These are phyloP conservation scores for Apteryx mantelli DNA, from an alignment of 2,113 vertebrate genomes.

Conservation along the genomic window DNA sequence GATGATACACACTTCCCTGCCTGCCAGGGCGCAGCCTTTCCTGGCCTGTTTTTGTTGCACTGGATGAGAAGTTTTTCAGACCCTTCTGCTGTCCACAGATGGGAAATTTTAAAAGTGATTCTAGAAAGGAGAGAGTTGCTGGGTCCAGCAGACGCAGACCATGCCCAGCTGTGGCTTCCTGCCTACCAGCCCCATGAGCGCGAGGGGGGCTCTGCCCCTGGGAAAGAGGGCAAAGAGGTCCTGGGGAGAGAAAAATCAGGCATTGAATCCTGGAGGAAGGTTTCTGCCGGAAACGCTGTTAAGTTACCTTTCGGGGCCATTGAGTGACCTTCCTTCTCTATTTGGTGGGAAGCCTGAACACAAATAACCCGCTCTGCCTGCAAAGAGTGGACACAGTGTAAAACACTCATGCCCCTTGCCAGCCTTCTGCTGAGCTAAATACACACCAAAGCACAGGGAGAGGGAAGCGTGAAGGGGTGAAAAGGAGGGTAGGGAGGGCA, in stretches of 20 bases:
- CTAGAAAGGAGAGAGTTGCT: not conserved
- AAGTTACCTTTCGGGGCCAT: not conserved
- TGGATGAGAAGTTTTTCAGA: not conserved
- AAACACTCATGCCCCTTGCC: not conserved
- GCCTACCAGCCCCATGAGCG: too few relatives aligned
- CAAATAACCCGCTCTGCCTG: not conserved
- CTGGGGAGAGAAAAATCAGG: not conserved
- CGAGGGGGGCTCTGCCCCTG: rapidly evolving
- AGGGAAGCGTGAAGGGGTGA: not conserved
- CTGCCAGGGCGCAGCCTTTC: not conserved
- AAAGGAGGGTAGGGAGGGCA: not conserved
- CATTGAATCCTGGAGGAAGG: not conserved
- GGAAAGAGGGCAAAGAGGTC: not conserved
- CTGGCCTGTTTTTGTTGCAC: not conserved
- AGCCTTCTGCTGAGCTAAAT: not conserved
- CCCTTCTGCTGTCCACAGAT: rapidly evolving
- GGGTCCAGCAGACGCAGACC: not conserved
- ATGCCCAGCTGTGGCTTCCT: not conserved
- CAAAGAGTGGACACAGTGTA: not conserved
- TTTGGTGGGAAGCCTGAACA: not conserved
- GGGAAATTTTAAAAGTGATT: not conserved
- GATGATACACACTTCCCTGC: not conserved
- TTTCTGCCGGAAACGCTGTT: not conserved
- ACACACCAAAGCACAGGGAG: not conserved
- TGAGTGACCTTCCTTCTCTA: not conserved